Percentiles rank a stretch among this genome's conserved stretches.
phyloP scores from a whole-genome alignment of 2,797 vertebrate genomes.

The Garrulus glandarius region DNA sequence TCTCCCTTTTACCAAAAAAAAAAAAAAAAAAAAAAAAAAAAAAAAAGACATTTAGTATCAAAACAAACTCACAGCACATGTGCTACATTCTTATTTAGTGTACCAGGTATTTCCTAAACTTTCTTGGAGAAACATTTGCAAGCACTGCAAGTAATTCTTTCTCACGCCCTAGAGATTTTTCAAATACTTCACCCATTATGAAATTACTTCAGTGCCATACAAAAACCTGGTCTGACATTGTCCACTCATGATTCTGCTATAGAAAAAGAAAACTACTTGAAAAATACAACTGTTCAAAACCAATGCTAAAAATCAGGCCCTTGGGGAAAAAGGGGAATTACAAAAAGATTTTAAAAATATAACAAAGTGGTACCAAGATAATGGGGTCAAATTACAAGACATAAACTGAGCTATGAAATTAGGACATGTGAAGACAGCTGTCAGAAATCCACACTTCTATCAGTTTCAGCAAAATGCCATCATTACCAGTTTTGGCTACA shows the following conservation, averaged over 20 bases:
- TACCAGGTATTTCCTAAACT: neutral
- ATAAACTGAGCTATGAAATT: neutral
- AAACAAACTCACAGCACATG: neutral
- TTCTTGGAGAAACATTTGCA: neutral
- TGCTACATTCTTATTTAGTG: neutral
- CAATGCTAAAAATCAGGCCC: neutral
- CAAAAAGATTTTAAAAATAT: neutral
- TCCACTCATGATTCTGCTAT: neutral
- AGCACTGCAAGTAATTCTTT: neutral
- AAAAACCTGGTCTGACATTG: neutral
- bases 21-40: neutral
- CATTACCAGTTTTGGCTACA: neutral
- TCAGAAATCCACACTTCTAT: neutral
- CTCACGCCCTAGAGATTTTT: neutral
- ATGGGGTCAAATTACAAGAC: neutral
- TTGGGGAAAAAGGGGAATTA: neutral
- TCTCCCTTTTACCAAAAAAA: neutral
- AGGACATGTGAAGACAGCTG: neutral
- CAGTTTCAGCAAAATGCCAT: neutral
- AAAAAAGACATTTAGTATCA: neutral
- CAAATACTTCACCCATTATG: neutral
- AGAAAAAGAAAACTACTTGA: neutral
- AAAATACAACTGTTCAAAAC: neutral
- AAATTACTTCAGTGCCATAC: neutral
- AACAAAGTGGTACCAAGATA: neutral